A percentile compares a stretch with the other conserved stretches of the same genome.
These are phyloP conservation scores for Limnephilus lunatus DNA, from an alignment of 2,888 invertebrate species.

Conservation along the genomic window DNA sequence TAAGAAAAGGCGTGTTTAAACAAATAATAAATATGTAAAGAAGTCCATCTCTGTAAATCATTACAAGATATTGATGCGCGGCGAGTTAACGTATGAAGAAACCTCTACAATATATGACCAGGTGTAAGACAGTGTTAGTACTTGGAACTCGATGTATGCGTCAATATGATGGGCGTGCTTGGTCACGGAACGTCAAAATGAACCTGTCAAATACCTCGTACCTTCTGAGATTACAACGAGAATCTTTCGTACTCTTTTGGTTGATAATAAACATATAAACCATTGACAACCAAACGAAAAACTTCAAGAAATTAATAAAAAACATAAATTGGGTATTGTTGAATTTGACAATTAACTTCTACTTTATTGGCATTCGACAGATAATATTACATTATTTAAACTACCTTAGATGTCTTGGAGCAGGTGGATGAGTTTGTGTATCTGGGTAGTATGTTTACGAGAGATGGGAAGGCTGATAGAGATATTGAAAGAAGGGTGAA, in stretches of 20 bases:
- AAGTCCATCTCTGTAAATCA: neutral
- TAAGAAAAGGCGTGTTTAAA: neutral
- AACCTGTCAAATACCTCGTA: slow-evolving; percentile 38
- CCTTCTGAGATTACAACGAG: slow-evolving; percentile 5
- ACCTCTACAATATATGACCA: neutral
- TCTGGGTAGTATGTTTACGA: too few relatives aligned
- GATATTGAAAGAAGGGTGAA: too few relatives aligned
- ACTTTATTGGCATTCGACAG: neutral
- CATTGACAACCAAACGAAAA: neutral
- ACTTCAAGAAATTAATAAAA: neutral
- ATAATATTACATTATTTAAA: neutral
- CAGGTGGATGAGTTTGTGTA: too few relatives aligned
- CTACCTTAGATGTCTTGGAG: neutral
- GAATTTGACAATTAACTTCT: neutral
- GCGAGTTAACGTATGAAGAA: slow-evolving; percentile 17
- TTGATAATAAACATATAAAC: neutral
- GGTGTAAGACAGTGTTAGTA: neutral
- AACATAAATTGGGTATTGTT: neutral
- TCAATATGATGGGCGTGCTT: slow-evolving; percentile 50
- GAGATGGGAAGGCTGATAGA: too few relatives aligned
- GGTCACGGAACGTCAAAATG: slow-evolving; percentile 52
- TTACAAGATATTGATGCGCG: slow-evolving; percentile 42
- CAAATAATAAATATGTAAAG: neutral
- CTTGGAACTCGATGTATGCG: slow-evolving; percentile 3
- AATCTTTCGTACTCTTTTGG: neutral